Conservation (phyloP, 2,797 vertebrate genomes). For the Gila robusta region DNA sequence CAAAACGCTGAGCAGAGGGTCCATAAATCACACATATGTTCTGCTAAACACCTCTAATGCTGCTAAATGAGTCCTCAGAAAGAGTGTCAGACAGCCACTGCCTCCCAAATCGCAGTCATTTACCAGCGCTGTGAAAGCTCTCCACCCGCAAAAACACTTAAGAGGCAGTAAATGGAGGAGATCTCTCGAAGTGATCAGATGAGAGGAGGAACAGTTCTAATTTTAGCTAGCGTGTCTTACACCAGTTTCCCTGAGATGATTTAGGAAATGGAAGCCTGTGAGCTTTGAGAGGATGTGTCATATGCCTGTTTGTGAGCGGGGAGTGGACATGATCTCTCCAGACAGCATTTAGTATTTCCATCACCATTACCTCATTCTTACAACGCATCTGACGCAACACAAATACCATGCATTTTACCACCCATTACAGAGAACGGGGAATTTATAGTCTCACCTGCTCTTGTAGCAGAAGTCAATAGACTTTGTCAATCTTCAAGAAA, state of each 20-base stretch:
- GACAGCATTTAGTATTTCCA: slow-evolving; percentile 51
- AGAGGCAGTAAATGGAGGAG: slow-evolving; percentile 22
- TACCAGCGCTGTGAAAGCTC: slow-evolving; percentile 7
- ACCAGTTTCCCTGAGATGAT: not conserved
- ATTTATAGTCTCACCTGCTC: not conserved
- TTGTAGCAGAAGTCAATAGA: not conserved
- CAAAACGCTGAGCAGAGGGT: slow-evolving; percentile 34
- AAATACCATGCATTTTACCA: not conserved
- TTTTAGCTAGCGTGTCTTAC: not conserved
- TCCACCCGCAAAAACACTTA: slow-evolving; percentile 26
- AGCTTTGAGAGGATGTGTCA: slow-evolving; percentile 41
- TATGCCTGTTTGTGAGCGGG: slow-evolving; percentile 13
- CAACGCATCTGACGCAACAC: slow-evolving; percentile 39
- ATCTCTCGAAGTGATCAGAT: not conserved
- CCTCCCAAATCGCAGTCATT: slow-evolving; percentile 30
- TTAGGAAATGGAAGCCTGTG: not conserved
- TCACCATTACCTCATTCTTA: slow-evolving; percentile 41
- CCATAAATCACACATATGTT: slow-evolving; percentile 54
- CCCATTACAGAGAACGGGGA: not conserved
- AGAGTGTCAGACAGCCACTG: slow-evolving; percentile 19
- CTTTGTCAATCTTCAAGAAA: not conserved
- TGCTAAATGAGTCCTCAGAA: slow-evolving; percentile 43
- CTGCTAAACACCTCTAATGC: slow-evolving; percentile 44
- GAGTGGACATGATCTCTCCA: not conserved
- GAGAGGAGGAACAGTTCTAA: not conserved